Evolutionary conservation across 1,140 invertebrate genomes (phyloP), one percentile per base, ranked within the genome.

Genomic region (Psix sp.): DNA sequence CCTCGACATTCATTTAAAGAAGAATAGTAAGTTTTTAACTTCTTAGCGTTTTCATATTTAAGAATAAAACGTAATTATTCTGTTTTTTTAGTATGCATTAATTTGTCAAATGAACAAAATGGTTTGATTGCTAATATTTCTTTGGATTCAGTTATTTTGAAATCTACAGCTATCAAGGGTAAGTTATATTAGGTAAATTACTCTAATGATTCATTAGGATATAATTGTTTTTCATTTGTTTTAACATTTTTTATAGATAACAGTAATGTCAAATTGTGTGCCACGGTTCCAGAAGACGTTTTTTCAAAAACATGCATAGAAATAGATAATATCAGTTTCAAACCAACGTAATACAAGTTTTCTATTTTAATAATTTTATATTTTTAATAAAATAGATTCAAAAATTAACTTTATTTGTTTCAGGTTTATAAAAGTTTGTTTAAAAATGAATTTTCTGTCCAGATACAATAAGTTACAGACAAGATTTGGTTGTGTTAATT

Each of bases 251-350:
- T 65, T 72, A n/a, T 29, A 80, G 81, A 73, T 46, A 81, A 77
- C 9, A 74, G 62, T 16, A 56, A 74, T 1, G 70, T 82, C 0
- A 79, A 77, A 42, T 71, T 81, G 3, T 86, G 84, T 31, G 18
- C 63, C 0, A 4, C 54, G 1, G 56, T 85, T 45, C 83, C 84
- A 3, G 77, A 80, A n/a, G 76, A 81, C 17, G 14, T 81, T 14
- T 86, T 81, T 29, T 83, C 84, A 4, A 57, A 70, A 10, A 77
- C 77, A 2, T 86, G 83, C 18, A 31, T 76, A 3, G 78, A 80
- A 10, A 48, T 85, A n/a, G 45, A 82, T 16, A 74, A 80, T 14
- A 48, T 85, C 0, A 79, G 78, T 42, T 45, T 20, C 17, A 80
- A 80, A 65, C 13, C 76, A 39, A 74, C 60, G 82, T 79, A 78